Evolutionary conservation across 2,888 invertebrate species (phyloP), one percentile per base, ranked within the genome.

Genomic region (Nebria salina): DNA sequence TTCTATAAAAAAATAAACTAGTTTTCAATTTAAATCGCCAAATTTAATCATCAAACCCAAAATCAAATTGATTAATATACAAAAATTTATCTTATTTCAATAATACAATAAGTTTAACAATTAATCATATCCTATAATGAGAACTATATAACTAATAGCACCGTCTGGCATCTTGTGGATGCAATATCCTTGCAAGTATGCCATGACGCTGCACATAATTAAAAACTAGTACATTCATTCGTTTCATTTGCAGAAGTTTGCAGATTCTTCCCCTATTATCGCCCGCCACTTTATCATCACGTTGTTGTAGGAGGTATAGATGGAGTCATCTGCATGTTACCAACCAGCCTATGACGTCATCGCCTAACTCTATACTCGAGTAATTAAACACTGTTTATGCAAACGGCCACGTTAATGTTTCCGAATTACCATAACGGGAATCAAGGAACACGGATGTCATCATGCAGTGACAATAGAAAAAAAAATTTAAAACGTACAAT

Each of bases 361-460:
- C 75, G 64, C 75, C 75, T 75, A 54, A 43, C 64, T 11, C 4
- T 26, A 41, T n/a, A 64, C 8, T 75, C 75, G 70, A 68, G 72
- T 80, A 80, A 80, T 80, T 80, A 75, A 80, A 80, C 80, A 80
- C 75, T 80, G 80, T 80, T 80, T 80, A 80, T 80, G 80, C 80
- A 80, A 80, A 80, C 80, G 80, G 80, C 75, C 42, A 5, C 75
- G 75, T 75, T 80, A 80, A 80, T 80, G 80, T 41, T 68, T 70
- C 75, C 65, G 65, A 80, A 80, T 80, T 80, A 80, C 80, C 80
- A 80, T 80, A 80, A 80, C 72, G 75, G 72, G 80, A 73, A 41
- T 73, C 73, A 73, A 42, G n/a, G 73, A 42, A 73, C 73, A 42
- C 15, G 20, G 42, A 7, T 42, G 41, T 42, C 73, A 41, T 70